Evolutionary conservation across 2,113 vertebrate genomes (phyloP).

Genomic region (Origma solitaria): DNA sequence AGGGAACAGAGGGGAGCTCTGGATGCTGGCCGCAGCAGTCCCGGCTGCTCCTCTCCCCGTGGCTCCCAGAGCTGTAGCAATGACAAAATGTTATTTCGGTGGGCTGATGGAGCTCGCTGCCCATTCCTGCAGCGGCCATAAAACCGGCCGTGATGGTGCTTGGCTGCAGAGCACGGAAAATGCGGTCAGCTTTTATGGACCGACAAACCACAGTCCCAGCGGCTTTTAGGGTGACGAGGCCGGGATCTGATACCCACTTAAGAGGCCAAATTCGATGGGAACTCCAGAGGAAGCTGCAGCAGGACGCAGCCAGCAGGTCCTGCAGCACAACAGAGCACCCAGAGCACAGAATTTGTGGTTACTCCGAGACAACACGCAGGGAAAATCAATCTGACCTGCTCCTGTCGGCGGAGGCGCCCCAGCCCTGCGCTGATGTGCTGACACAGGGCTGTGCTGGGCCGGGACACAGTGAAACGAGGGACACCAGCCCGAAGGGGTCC

Average conservation of each 20-base stretch:
- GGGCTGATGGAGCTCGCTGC: neutral
- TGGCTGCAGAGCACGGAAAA: neutral
- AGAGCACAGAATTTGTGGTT: accelerated
- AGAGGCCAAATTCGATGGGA: neutral
- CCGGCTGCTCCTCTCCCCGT: too few species aligned
- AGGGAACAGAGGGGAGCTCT: neutral
- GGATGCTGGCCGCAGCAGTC: too few species aligned
- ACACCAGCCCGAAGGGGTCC: neutral
- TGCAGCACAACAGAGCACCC: too few species aligned
- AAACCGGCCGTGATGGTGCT: neutral
- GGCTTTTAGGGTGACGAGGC: neutral
- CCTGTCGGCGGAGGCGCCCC: too few species aligned
- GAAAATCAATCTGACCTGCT: neutral
- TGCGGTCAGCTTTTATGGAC: accelerated
- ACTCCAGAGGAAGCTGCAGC: neutral
- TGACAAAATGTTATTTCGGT: neutral
- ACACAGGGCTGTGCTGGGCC: neutral
- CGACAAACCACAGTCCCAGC: neutral
- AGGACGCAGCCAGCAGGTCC: neutral
- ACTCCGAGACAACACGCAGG: accelerated
- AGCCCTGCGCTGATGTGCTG: neutral
- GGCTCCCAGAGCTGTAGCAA: neutral
- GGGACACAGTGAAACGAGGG: too few species aligned
- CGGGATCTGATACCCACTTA: neutral
- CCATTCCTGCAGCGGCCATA: neutral